phyloP scores from a whole-genome alignment of 2,113 vertebrate species.

The Rostratula benghalensis region DNA sequence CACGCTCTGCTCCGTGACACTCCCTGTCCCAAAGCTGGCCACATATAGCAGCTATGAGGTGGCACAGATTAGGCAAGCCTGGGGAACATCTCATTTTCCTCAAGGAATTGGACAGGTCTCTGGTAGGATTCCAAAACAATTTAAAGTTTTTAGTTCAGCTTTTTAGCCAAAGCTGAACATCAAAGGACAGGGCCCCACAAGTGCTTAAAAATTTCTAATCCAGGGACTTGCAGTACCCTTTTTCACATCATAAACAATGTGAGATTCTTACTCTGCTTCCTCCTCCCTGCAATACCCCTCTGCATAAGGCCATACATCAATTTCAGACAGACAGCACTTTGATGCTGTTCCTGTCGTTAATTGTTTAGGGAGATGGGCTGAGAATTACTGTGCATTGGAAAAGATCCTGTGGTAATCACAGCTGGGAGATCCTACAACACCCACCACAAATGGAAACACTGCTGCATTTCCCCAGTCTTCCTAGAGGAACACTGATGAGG shows the following conservation, averaged over 20 bases:
- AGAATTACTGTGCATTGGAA: not conserved
- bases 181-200: not conserved
- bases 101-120: accelerated
- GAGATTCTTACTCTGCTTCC: accelerated
- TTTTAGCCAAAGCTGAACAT: not conserved
- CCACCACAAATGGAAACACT: not conserved
- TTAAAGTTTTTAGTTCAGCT: not conserved
- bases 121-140: not conserved
- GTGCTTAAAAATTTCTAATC: accelerated
- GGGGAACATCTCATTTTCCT: not conserved
- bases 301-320: accelerated
- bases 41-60: accelerated
- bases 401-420: not conserved
- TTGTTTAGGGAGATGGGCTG: not conserved
- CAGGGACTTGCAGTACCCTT: not conserved
- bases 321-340: accelerated
- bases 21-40: accelerated
- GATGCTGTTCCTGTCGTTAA: not conserved
- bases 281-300: accelerated
- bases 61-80: not conserved
- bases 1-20: not conserved
- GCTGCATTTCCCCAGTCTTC: not conserved
- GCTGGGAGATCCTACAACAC: not conserved
- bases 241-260: not conserved
- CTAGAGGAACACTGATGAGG: not conserved